phyloP scores from a whole-genome alignment of 2,113 vertebrate species.

The Hiodon alosoides region DNA sequence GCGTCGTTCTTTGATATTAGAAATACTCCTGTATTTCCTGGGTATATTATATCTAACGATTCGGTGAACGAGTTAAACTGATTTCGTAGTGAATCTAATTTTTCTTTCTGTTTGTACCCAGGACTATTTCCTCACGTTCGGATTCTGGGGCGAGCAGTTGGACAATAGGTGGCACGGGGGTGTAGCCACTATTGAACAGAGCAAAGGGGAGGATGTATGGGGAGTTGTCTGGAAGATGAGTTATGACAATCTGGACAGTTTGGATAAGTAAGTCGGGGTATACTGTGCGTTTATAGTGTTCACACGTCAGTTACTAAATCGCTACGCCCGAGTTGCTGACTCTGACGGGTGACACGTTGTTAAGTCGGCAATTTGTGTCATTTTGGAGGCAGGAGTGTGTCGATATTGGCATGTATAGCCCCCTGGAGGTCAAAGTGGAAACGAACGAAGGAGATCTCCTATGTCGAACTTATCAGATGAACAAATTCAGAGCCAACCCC shows the following conservation, averaged over 20 bases:
- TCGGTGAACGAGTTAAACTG: too few species aligned
- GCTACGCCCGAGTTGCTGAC: slow-evolving; percentile 30
- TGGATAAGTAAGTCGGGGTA: slow-evolving; percentile 69
- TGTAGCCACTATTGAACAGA: slow-evolving; percentile 74
- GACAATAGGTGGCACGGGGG: slow-evolving; percentile 77
- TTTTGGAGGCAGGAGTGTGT: slow-evolving; percentile 80
- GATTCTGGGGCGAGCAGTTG: slow-evolving; percentile 56
- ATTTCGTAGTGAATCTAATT: not conserved
- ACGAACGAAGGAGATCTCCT: slow-evolving; percentile 59
- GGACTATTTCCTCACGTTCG: slow-evolving; percentile 82
- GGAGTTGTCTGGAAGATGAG: slow-evolving; percentile 85
- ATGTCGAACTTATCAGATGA: slow-evolving; percentile 87
- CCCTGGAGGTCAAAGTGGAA: slow-evolving; percentile 72
- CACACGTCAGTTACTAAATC: too few species aligned
- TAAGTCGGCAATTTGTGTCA: not conserved
- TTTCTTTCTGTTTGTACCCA: slow-evolving; percentile 39
- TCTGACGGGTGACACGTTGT: not conserved
- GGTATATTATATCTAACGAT: too few species aligned
- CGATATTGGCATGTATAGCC: slow-evolving; percentile 64
- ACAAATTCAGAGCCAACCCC: slow-evolving; percentile 60
- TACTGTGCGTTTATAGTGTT: not conserved
- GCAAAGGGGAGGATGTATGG: slow-evolving; percentile 81
- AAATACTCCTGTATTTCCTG: too few species aligned
- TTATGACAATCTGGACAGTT: slow-evolving; percentile 57
- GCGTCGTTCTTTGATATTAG: too few species aligned